Evolutionary conservation across 2,797 vertebrate genomes (phyloP), one percentile per base, ranked within the genome.

Genomic region (Artibeus lituratus): DNA sequence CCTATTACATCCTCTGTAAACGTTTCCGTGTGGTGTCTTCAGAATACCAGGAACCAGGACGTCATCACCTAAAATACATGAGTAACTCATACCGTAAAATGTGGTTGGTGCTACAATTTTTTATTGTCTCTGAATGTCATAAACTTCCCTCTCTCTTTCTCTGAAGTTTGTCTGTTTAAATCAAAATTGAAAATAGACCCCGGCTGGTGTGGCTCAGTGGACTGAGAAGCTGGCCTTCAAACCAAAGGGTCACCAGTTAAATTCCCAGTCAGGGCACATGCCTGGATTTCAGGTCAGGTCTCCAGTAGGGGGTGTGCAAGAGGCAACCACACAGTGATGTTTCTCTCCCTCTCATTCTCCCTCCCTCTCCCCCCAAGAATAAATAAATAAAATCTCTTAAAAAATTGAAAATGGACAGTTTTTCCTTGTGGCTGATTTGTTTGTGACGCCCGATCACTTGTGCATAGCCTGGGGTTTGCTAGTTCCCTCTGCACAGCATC

Each of bases 401-500:
- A 87, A 39, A 55, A 65, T 26, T 55, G 26, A 90, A 53, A 67
- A 80, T 2, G 9, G 37, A 72, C 10, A 11, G 35, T 57, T 51
- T 69, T 55, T 16, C 32, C 22, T 47, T 70, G 44, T 9, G 10
- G 51, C 65, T 37, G n/a, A 42, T 59, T 67, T 74, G 21, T 67
- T 55, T 12, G 14, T 44, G 73, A 81, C 47, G 69, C 21, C 67
- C 16, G 2, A 24, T 18, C 18, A 22, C 42, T 39, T 19, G 16
- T 11, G 26, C 15, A 39, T 3, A 1, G 32, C 39, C 39, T 69
- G 29, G 35, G 21, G 21, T 78, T 74, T 42, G 73, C 39, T 42
- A 21, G n/a, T 24, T 42, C 3, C 26, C 18, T 67, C 1, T 5
- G 6, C 11, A 8, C 1, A 9, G 0, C 5, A 3, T 37, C 32